Evolutionary conservation across 1,140 invertebrate genomes (phyloP).

Genomic region (Euborellia annulipes): DNA sequence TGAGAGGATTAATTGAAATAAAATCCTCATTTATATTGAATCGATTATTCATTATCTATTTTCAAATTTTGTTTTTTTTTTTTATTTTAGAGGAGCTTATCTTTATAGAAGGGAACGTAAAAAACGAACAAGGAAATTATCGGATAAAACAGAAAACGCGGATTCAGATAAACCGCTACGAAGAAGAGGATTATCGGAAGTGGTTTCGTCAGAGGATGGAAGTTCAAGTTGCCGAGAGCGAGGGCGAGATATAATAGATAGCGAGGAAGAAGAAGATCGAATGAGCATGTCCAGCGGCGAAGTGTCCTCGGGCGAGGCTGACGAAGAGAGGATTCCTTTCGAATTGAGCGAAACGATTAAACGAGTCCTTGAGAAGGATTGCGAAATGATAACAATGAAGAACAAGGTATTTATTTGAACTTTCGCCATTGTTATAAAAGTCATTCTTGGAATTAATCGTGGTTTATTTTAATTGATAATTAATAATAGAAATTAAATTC

Average conservation of each 20-base stretch:
- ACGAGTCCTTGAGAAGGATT: constrained; percentile 46
- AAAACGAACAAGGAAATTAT: constrained; percentile 38
- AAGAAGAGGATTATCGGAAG: constrained; percentile 22
- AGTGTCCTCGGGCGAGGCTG: constrained; percentile 7
- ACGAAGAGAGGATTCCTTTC: constrained; percentile 26
- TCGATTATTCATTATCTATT: constrained; percentile 4
- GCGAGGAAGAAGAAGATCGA: constrained; percentile 12
- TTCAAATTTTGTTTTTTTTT: not conserved
- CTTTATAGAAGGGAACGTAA: constrained; percentile 55
- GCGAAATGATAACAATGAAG: constrained; percentile 41
- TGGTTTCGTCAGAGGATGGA: constrained; percentile 16
- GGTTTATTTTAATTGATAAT: no score
- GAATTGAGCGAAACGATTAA: constrained; percentile 32
- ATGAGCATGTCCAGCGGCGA: not conserved
- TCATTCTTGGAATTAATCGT: no score
- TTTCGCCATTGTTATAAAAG: constrained; percentile 4
- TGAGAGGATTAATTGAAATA: no score
- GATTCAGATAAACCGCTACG: constrained; percentile 24
- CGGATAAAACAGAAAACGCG: constrained; percentile 25
- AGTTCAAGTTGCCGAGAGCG: constrained; percentile 8
- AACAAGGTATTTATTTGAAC: constrained; percentile 36
- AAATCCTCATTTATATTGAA: constrained; percentile 3
- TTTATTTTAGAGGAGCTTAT: constrained; percentile 48
- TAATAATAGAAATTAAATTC: no score
- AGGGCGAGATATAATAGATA: constrained; percentile 7